These are phyloP conservation scores for Aix galericulata DNA, from an alignment of 2,113 vertebrate genomes.

Conservation along the genomic window DNA sequence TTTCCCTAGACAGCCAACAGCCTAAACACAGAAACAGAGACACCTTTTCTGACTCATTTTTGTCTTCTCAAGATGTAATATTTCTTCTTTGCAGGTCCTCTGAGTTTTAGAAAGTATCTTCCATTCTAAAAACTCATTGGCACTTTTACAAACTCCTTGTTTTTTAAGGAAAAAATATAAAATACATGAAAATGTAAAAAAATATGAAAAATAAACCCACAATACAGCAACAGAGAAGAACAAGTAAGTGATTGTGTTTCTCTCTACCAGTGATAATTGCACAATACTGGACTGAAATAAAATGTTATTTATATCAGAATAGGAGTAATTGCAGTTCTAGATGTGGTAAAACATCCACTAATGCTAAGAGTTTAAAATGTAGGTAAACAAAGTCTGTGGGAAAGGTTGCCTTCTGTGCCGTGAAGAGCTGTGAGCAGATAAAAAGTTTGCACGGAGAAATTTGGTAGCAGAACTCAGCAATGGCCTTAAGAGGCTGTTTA, in stretches of 20 bases:
- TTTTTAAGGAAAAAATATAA: neutral
- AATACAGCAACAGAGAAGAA: neutral
- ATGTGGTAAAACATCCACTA: neutral
- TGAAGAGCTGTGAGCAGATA: neutral
- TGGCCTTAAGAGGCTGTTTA: neutral
- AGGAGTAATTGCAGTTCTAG: neutral
- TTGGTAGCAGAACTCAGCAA: neutral
- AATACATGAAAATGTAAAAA: neutral
- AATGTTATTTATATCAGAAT: neutral
- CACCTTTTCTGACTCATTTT: neutral
- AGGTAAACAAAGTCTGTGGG: neutral
- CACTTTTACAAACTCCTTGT: neutral
- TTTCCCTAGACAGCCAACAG: neutral
- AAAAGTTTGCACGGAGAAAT: neutral
- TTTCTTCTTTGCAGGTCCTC: neutral
- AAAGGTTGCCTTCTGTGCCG: neutral
- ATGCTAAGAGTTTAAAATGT: neutral
- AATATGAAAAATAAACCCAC: neutral
- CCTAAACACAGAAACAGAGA: neutral
- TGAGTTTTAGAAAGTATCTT: neutral
- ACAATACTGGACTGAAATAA: neutral
- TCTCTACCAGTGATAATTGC: neutral
- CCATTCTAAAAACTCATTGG: neutral
- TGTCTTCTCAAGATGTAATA: neutral
- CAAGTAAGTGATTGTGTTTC: neutral